These are phyloP conservation scores for Plebejus melissa DNA, from an alignment of 2,888 invertebrate species.

Conservation along the genomic window DNA sequence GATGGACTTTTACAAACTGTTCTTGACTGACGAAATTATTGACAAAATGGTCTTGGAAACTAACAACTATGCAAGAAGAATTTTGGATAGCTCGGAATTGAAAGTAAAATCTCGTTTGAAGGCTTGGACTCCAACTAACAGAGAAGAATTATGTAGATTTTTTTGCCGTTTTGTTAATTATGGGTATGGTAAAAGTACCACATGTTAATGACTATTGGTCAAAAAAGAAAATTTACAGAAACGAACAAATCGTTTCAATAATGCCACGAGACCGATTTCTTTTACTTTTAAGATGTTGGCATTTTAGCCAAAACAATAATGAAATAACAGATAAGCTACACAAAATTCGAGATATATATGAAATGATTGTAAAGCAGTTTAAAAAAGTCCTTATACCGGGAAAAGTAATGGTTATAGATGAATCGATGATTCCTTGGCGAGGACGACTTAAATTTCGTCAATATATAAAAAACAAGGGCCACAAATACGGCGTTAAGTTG, in stretches of 20 bases:
- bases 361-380: no score
- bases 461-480: neutral
- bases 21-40: slow-evolving; percentile 34
- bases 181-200: slow-evolving; percentile 33
- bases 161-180: slow-evolving; percentile 29
- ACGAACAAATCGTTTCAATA: slow-evolving; percentile 31
- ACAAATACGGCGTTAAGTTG: neutral
- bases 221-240: slow-evolving; percentile 31
- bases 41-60: slow-evolving; percentile 36
- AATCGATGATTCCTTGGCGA: slow-evolving; percentile 16
- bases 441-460: neutral
- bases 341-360: slow-evolving; percentile 25
- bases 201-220: slow-evolving; percentile 32
- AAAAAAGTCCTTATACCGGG: neutral
- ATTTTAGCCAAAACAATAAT: slow-evolving; percentile 29
- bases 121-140: slow-evolving; percentile 34
- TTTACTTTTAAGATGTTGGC: slow-evolving; percentile 28
- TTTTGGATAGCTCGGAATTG: no score
- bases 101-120: slow-evolving; percentile 28
- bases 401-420: slow-evolving; percentile 25
- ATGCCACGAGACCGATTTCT: slow-evolving; percentile 32
- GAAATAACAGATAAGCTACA: slow-evolving; percentile 28
- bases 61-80: slow-evolving; percentile 34
- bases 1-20: slow-evolving; percentile 21
- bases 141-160: slow-evolving; percentile 32